Conservation (phyloP, 2,888 invertebrate species). For the Phaedon cochleariae region DNA sequence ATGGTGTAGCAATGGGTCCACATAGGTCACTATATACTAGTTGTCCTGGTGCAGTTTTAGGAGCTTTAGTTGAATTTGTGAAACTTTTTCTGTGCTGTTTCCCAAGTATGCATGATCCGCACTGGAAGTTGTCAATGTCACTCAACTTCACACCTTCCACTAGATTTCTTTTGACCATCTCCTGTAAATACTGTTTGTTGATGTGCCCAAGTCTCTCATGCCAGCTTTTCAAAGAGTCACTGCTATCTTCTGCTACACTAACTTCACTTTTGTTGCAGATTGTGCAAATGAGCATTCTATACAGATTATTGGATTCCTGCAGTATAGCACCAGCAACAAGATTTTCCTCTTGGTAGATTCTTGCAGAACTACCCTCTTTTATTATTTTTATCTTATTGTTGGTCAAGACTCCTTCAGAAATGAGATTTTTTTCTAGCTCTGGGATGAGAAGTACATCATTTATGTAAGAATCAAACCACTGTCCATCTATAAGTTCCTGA, state of each 20-base stretch:
- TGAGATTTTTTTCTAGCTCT: not conserved
- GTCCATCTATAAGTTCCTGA: constrained; percentile 4
- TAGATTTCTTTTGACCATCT: not conserved
- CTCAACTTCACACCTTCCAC: not conserved
- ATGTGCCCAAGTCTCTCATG: not conserved
- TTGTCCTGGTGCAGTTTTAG: not conserved
- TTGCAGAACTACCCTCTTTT: not conserved
- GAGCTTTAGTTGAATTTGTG: not conserved
- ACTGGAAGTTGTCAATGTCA: not conserved
- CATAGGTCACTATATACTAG: not conserved
- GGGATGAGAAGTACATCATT: not conserved
- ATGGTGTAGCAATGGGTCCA: constrained; percentile 1
- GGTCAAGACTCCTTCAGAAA: not conserved
- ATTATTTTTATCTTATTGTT: not conserved
- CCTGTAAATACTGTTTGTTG: not conserved
- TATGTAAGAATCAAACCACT: not conserved
- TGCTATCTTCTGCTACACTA: not conserved
- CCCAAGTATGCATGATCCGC: constrained; percentile 5
- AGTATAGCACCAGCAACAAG: not conserved
- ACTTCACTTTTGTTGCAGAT: not conserved
- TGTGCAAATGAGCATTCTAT: not conserved
- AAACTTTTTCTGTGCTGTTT: not conserved
- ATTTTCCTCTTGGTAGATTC: not conserved
- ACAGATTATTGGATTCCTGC: not conserved
- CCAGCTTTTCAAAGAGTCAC: not conserved